Evolutionary conservation across 2,888 invertebrate genomes (phyloP), one percentile per base, ranked within the genome.

Genomic region (Graphium colonna): DNA sequence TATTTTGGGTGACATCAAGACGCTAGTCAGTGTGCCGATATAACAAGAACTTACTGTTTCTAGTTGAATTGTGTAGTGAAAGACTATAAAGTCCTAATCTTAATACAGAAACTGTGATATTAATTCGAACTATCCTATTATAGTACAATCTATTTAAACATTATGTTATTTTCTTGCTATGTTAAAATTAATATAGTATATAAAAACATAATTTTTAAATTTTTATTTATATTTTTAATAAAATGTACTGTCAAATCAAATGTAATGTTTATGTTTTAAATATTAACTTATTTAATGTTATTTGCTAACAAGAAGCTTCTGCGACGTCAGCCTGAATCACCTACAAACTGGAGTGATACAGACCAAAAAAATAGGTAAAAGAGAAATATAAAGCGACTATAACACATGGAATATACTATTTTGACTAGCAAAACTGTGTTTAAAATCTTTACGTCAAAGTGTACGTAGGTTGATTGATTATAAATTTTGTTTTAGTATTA

Each of bases 1-100:
- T 95, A 94, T 77, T 95, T 94, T 74, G 95, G 94, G 92, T 95
- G 94, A 94, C 94, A 91, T 71, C 90, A 92, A 77, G 90, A 91
- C 61, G 84, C 82, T 72, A 82, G 77, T 69, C 84, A 90, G 72
- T 85, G 89, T 71, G 75, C 90, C 67, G 90, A 89, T 63, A 84
- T 86, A 64, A 86, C 91, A 60, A 87, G 91, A 75, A 91, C 91
- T 74, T 91, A 91, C 77, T 91, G 91, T 87, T 91, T 91, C 83
- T 91, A 91, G 83, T 75, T 75, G 58, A 70, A 71, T 68, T 45
- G 78, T 79, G 82, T 84, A 84, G 82, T 76, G 74, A 75, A 78
- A 75, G 78, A 78, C 75, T 82, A 72, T 82, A 79, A 74, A 82
- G 82, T 81, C 78, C 82, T 88, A 89, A 79, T 86, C 87, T 82